phyloP scores from a whole-genome alignment of 2,113 vertebrate genomes.

The Pseudopipra pipra region DNA sequence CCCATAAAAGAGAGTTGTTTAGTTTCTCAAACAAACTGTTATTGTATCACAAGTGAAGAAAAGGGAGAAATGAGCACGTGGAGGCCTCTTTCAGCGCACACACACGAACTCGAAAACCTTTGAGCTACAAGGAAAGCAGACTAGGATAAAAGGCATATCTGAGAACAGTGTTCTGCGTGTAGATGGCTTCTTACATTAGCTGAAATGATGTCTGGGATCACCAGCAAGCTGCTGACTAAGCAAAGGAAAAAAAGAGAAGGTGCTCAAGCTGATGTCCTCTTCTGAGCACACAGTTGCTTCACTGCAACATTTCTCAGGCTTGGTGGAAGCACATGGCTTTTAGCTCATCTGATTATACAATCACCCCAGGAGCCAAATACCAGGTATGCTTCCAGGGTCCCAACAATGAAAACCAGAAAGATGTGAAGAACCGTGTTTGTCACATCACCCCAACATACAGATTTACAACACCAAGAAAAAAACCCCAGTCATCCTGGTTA shows the following conservation, averaged over 20 bases:
- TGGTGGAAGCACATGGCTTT: accelerated
- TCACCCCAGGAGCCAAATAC: background rate
- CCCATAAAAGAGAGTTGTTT: background rate
- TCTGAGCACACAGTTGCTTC: background rate
- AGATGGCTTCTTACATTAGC: background rate
- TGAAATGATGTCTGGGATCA: background rate
- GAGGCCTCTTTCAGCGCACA: background rate
- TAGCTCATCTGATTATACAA: background rate
- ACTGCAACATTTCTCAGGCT: accelerated
- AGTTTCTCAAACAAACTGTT: background rate
- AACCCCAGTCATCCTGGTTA: background rate
- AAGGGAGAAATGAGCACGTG: background rate
- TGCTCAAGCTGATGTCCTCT: background rate
- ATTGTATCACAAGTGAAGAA: background rate
- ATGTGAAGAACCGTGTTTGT: background rate
- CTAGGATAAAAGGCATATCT: background rate
- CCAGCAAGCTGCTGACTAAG: background rate
- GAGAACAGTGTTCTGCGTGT: background rate
- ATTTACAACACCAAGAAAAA: background rate
- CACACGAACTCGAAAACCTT: background rate
- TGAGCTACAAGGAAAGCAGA: accelerated
- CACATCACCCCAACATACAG: background rate
- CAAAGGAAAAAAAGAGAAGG: background rate
- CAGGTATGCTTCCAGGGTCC: background rate
- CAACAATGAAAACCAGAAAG: background rate